Conservation (phyloP, 2,797 vertebrate species). For the Luscinia luscinia region DNA sequence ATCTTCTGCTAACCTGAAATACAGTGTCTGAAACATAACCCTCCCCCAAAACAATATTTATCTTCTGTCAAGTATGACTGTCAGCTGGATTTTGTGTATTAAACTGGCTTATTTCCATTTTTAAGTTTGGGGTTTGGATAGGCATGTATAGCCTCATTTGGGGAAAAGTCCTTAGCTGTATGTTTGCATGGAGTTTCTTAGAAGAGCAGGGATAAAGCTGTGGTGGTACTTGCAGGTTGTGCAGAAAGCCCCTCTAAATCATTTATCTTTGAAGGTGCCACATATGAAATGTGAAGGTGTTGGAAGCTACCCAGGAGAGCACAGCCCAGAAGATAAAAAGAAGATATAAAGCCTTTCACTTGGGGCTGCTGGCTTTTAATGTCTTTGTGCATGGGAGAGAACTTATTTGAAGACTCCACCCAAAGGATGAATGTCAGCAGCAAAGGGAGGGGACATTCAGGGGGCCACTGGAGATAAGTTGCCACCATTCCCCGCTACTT, state of each 20-base stretch:
- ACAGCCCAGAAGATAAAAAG: not conserved
- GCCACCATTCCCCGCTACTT: rapidly evolving
- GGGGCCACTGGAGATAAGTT: not conserved
- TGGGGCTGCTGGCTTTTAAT: not conserved
- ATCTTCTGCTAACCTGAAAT: conserved; percentile 9
- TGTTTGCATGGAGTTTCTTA: not conserved
- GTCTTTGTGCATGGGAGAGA: not conserved
- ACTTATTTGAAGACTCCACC: not conserved
- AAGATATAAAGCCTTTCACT: not conserved
- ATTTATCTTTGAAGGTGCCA: not conserved
- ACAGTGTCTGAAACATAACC: not conserved
- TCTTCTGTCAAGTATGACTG: not conserved
- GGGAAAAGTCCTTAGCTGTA: not conserved
- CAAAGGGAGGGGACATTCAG: not conserved
- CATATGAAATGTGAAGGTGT: not conserved
- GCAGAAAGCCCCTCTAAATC: not conserved
- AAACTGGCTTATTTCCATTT: not conserved
- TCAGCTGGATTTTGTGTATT: not conserved
- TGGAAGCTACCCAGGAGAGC: not conserved
- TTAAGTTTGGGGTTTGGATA: not conserved
- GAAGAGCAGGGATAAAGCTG: not conserved
- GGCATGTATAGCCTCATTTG: not conserved
- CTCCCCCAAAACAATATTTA: rapidly evolving
- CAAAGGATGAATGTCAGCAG: not conserved
- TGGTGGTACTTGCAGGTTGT: not conserved